These are phyloP conservation scores for Phyllotreta cruciferae DNA, from an alignment of 2,888 invertebrate species.

Conservation along the genomic window DNA sequence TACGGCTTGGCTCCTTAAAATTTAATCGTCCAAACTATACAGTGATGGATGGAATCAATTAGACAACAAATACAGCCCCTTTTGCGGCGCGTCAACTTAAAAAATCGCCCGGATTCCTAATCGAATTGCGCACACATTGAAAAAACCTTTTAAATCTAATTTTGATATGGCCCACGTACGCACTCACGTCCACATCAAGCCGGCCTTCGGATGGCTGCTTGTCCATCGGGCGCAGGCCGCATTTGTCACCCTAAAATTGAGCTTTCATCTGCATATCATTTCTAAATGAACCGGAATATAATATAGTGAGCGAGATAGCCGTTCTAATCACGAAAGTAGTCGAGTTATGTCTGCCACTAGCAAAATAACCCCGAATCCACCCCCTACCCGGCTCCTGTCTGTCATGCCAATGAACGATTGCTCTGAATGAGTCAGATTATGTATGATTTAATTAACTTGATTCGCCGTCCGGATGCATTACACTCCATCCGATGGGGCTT, in stretches of 20 bases:
- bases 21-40: too few relatives aligned
- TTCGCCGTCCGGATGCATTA: slow-evolving; percentile 15
- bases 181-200: slow-evolving; percentile 7
- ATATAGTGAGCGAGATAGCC: slow-evolving; percentile 29
- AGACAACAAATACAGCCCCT: not conserved
- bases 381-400: slow-evolving; percentile 30
- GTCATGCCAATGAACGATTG: slow-evolving; percentile 40
- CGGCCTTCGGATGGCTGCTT: slow-evolving; percentile 19
- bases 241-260: slow-evolving; percentile 31
- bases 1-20: too few relatives aligned
- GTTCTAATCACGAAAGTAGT: slow-evolving; percentile 39
- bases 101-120: slow-evolving; percentile 6
- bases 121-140: not conserved
- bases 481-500: not conserved
- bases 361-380: slow-evolving; percentile 37
- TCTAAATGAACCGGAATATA: slow-evolving; percentile 38
- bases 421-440: slow-evolving; percentile 38
- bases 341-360: slow-evolving; percentile 37
- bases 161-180: slow-evolving; percentile 10
- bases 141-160: slow-evolving; percentile 6
- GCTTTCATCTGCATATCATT: slow-evolving; percentile 37
- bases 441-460: slow-evolving; percentile 33
- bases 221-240: slow-evolving; percentile 29
- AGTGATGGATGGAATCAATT: too few relatives aligned
- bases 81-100: slow-evolving; percentile 4